Conservation (phyloP, 2,888 invertebrate species). For the Tanytarsus gracilentus region DNA sequence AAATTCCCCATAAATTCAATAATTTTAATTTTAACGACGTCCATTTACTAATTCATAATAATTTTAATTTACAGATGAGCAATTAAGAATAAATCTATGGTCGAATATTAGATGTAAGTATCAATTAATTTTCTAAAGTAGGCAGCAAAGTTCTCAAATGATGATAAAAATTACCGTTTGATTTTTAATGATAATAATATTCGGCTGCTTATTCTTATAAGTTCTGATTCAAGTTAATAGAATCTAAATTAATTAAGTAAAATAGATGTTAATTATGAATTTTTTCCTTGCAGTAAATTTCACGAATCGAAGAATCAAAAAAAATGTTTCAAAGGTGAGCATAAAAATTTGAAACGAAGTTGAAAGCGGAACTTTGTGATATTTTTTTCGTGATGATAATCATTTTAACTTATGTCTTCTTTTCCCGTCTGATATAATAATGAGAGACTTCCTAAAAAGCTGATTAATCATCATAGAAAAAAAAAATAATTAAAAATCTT, state of each 20-base stretch:
- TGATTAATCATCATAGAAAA: not conserved
- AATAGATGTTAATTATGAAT: not conserved
- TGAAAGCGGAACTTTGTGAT: not conserved
- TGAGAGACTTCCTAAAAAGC: not conserved
- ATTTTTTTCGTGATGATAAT: constrained; percentile 10
- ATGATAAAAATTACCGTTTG: constrained; percentile 17
- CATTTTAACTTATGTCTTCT: constrained; percentile 18
- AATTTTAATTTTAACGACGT: not conserved
- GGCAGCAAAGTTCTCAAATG: not conserved
- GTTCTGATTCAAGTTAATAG: constrained; percentile 4
- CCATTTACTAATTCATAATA: not conserved
- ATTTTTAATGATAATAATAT: constrained; percentile 9
- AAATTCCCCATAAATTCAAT: not conserved
- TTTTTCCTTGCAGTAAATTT: not conserved
- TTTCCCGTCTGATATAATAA: constrained; percentile 13
- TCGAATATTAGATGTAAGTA: not conserved
- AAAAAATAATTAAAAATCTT: not conserved
- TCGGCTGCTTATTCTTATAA: constrained; percentile 25
- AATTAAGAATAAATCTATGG: not conserved
- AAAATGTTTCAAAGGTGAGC: not conserved
- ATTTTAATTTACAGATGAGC: not conserved
- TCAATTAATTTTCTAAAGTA: not conserved
- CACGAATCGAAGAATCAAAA: not conserved
- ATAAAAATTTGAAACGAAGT: not conserved
- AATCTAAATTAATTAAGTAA: not conserved